Evolutionary conservation across 2,113 vertebrate genomes (phyloP), one percentile per base, ranked within the genome.

Genomic region (Brachyhypopomus gauderio): DNA sequence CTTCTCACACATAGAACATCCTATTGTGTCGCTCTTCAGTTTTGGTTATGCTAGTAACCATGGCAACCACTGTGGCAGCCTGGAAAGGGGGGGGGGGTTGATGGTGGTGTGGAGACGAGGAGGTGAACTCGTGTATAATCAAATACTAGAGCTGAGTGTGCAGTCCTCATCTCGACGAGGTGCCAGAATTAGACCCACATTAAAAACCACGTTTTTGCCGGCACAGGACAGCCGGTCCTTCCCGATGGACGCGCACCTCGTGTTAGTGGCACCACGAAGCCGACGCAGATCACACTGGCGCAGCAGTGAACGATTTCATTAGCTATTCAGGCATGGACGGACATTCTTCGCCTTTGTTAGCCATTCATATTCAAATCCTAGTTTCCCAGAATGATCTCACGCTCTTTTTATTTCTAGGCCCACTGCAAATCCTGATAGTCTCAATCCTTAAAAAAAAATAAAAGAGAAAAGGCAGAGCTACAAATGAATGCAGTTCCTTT

Each of bases 91-190:
- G 3, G 36, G 56, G 45, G 30, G 25, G 73, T 56, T 38, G 52
- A 2, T 22, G 9, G 22, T 52, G 41, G 41, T 9, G 9, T 41
- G 41, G 41, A 41, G 9, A 41, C 45, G 36, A 63, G 66, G 58
- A 63, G 55, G 48, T 63, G 45, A 48, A 71, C 17, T 82, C 69
- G 82, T 81, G 60, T 79, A 83, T 83, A 85, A 83, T 85, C 83
- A 72, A 75, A 70, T 60, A 77, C 71, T 64, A 75, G 70, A 77
- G 78, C n/a, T 52, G 22, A 52, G 30, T 79, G 36, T 34, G 60
- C 59, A 60, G 71, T 69, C 36, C 27, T 72, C 22, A 45, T 59
- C 17, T 34, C 22, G 75, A 55, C 75, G 64, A 64, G 72, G 27
- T 19, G 36, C 22, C 36, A 48, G 66, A 72, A 80, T 80, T 72